Evolutionary conservation across 2,888 invertebrate species (phyloP), one percentile per base, ranked within the genome.

Genomic region (Taenaris catops): DNA sequence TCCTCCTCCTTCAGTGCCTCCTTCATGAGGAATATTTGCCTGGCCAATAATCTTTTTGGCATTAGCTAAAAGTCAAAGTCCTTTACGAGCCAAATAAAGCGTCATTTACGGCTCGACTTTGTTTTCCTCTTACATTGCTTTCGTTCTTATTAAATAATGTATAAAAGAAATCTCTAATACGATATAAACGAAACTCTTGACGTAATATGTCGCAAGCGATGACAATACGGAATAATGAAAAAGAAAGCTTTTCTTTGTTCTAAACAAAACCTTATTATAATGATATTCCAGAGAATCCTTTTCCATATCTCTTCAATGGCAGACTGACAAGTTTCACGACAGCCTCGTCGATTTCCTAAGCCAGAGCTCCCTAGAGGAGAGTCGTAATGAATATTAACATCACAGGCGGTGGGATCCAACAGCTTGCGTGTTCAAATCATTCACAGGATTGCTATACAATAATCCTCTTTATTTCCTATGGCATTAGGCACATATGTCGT

Each of bases 321-420:
- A 21, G 48, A 34, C 46, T 55, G 53, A 54, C 44, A 48, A 53
- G 52, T 54, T 51, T 44, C 27, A 53, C 56, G 56, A 61, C 64
- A 55, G 47, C 51, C 36, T 49, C 48, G 62, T 72, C 66, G 62
- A 70, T 78, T 73, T 71, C 73, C 71, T 70, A 61, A 57, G 54
- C 53, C 41, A 39, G 26, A 33, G 40, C 47, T 66, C 72, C 62
- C 65, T 17, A 28, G 66, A 60, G 70, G 56, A 56, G 50, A 54
- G 46, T 45, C 58, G 58, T 79, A 80, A 81, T 80, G 79, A 80
- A 80, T 81, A 81, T 81, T 80, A 80, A 80, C 73, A 69, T 64
- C 62, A 51, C 40, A 49, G 45, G 45, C 48, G 44, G 47, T 41
- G 40, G 45, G 51, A 60, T 54, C 57, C 52, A 55, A 52, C 55